Conservation (phyloP, 2,797 vertebrate species). For the Heterohyrax brucei region DNA sequence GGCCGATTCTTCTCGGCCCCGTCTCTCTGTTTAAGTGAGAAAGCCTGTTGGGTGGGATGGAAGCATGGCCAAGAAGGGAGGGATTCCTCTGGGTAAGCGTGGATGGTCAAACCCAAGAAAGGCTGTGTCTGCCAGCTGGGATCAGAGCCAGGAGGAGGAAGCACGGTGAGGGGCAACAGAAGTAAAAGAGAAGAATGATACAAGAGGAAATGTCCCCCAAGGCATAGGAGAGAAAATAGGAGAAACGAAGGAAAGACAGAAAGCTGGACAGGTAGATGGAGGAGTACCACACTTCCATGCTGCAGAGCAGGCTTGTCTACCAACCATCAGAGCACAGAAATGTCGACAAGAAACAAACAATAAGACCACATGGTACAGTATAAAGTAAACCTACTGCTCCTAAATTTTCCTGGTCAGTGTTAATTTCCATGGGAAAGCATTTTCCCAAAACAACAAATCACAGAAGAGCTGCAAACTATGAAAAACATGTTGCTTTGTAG, state of each 20-base stretch:
- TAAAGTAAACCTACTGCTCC: not conserved
- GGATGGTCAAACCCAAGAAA: slow-evolving; percentile 48
- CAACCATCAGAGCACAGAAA: slow-evolving; percentile 31
- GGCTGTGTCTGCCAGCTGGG: slow-evolving; percentile 19
- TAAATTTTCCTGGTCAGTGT: not conserved
- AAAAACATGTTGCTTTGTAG: slow-evolving; percentile 14
- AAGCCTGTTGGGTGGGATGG: slow-evolving; percentile 71
- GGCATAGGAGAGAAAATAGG: not conserved
- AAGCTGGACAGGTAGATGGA: not conserved
- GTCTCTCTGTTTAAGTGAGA: slow-evolving; percentile 72
- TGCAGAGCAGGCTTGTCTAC: not conserved
- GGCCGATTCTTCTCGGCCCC: not conserved
- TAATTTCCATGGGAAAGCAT: slow-evolving; percentile 46
- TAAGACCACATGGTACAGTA: not conserved
- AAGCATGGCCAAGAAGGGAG: slow-evolving; percentile 55
- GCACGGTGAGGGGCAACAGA: not conserved
- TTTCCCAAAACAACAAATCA: slow-evolving; percentile 57
- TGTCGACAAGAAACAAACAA: not conserved
- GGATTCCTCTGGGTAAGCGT: slow-evolving; percentile 39
- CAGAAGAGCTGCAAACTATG: not conserved
- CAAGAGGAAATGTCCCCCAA: not conserved
- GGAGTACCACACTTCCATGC: not conserved
- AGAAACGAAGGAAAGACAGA: not conserved
- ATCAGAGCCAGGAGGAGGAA: slow-evolving; percentile 21
- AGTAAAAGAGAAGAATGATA: slow-evolving; percentile 1